phyloP scores from a whole-genome alignment of 2,113 vertebrate genomes.

The Pelecanoides urinatrix region DNA sequence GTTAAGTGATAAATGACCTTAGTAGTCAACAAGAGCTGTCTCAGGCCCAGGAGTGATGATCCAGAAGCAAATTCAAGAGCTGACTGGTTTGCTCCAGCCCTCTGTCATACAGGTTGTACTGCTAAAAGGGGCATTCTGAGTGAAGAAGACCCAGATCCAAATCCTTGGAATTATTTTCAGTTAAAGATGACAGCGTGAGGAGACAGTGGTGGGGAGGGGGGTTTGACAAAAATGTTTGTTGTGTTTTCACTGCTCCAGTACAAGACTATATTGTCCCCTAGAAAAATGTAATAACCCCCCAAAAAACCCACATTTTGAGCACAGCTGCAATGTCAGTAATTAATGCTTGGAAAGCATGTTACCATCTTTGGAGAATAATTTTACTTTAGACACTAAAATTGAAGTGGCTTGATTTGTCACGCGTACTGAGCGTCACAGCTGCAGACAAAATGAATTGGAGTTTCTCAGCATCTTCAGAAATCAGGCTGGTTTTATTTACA shows the following conservation, averaged over 20 bases:
- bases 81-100: neutral
- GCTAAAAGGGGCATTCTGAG: neutral
- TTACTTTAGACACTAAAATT: neutral
- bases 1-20: neutral
- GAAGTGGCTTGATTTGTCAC: neutral
- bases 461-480: neutral
- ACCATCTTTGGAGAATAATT: neutral
- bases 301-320: neutral
- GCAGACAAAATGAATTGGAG: neutral
- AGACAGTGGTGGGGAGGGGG: neutral
- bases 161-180: neutral
- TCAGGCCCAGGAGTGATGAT: neutral
- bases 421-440: neutral
- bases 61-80: neutral
- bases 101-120: neutral
- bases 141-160: neutral
- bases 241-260: neutral
- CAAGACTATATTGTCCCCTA: neutral
- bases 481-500: neutral
- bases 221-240: neutral
- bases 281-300: neutral
- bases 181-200: neutral
- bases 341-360: neutral
- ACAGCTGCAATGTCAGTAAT: neutral
- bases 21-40: neutral